Base-by-base conservation (phyloP, 2,113 vertebrate species). In the Pristiophorus japonicus region DNA sequence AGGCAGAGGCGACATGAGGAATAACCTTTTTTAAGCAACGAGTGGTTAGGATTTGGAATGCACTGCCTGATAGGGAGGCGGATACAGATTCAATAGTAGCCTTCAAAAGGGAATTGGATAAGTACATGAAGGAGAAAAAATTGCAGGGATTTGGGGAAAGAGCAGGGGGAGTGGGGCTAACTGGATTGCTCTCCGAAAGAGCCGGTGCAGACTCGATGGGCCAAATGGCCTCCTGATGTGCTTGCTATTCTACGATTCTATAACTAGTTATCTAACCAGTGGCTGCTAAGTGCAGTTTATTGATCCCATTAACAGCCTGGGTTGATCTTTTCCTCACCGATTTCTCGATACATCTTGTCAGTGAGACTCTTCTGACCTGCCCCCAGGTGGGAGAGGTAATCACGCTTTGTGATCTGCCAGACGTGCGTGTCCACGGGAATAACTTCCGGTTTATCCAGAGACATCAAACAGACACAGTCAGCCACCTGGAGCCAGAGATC, bases 391-490 rank as follows among this genome's bases (percentile, higher is more conserved):
- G 97, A 96, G 1, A 96, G 96, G 0, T 99, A 99, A 96, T 98
- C 98, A 63, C 98, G 97, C 59, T 96, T 98, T 0, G 98, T 98
- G 0, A 99, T 98, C 96, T 98, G 98, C 99, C 98, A 99, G 73
- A 99, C 96, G 0, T 99, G 99, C 10, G 99, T 98, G 45, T 99
- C 99, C 95, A 99, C 97, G 0, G 99, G 99, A 73, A 99, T 98
- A 0, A 98, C 99, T n/a, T 98, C 98, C 0, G 97, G 95, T 96
- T 99, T 99, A 97, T 99, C 98, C 96, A 99, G 97, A 0, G 99
- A 98, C 99, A 98, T 98, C 96, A 99, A 96, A 96, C 99, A 99
- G 22, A 99, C 98, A 8, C 99, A 99, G 97, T 99, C 98, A 0
- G 99, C 99, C n/a, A 99, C 99, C 99, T 99, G 96, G 45, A 92